Conservation (phyloP, 2,888 invertebrate species). For the Lordiphosa andalusiaca region DNA sequence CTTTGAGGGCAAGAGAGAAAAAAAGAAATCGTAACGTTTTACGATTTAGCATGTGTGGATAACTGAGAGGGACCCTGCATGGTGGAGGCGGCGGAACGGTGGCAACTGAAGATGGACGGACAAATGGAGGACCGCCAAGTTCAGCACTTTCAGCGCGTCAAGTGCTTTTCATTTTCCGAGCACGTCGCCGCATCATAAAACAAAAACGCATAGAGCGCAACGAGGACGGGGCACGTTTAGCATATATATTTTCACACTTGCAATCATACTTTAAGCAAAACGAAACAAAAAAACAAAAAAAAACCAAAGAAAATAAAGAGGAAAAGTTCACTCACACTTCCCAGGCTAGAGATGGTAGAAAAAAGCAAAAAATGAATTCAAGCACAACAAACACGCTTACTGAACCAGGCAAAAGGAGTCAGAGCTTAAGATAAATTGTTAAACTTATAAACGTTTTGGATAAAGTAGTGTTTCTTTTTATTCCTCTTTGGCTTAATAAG, state of each 20-base stretch:
- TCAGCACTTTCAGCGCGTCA: constrained; percentile 71
- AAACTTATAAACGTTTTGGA: neutral
- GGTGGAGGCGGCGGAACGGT: neutral
- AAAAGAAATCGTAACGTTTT: constrained; percentile 54
- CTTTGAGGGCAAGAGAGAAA: constrained; percentile 31
- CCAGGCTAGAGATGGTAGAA: constrained; percentile 42
- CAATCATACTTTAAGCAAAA: constrained; percentile 72
- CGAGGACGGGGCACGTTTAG: constrained; percentile 60
- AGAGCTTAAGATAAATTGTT: neutral
- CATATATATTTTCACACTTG: constrained; percentile 75
- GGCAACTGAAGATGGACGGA: constrained; percentile 8
- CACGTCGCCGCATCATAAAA: constrained; percentile 72
- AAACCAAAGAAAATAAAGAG: too few relatives aligned
- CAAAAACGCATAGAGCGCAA: constrained; percentile 67
- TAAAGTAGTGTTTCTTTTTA: neutral
- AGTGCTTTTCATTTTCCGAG: constrained; percentile 74
- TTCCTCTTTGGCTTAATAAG: too few relatives aligned
- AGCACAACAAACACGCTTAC: neutral
- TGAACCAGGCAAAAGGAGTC: neutral
- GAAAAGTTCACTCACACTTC: constrained; percentile 21
- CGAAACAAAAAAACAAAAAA: constrained; percentile 19
- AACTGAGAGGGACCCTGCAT: constrained; percentile 7
- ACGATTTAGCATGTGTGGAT: constrained; percentile 68
- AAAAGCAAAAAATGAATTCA: neutral
- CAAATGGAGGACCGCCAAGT: constrained; percentile 53